Evolutionary conservation across 2,797 vertebrate genomes (phyloP).

Genomic region (Sebastes taczanowskii): DNA sequence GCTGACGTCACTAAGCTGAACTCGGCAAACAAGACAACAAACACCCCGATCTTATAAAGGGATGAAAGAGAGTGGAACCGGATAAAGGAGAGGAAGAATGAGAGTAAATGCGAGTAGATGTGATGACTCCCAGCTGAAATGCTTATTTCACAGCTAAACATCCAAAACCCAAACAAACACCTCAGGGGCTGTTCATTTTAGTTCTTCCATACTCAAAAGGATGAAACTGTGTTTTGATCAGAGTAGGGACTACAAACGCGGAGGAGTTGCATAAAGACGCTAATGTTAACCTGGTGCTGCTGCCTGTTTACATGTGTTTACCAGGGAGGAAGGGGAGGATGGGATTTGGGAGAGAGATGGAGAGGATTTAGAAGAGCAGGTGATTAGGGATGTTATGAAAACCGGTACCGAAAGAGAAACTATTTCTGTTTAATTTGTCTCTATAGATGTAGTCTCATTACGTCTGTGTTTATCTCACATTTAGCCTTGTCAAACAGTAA

Average conservation of each 20-base stretch:
- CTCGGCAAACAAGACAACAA: conserved; percentile 14
- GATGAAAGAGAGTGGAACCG: neutral
- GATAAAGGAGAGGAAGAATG: neutral
- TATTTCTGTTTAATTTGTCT: neutral
- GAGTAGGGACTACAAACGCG: neutral
- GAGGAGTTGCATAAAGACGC: neutral
- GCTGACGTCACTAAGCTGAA: conserved; percentile 5
- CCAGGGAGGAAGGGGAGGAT: neutral
- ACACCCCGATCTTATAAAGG: conserved; percentile 7
- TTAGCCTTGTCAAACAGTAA: neutral
- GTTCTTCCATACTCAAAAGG: conserved; percentile 32
- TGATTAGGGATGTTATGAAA: neutral
- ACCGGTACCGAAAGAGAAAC: neutral
- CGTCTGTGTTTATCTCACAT: neutral
- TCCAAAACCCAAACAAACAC: conserved; percentile 11
- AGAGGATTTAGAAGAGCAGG: conserved; percentile 3
- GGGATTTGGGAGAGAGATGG: conserved; percentile 3
- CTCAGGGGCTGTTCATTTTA: neutral
- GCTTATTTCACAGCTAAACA: conserved; percentile 1
- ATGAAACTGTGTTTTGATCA: conserved; percentile 16
- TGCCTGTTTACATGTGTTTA: conserved; percentile 7
- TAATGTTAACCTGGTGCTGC: neutral
- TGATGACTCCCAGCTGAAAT: conserved; percentile 11
- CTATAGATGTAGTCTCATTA: neutral
- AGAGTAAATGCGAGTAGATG: neutral